These are phyloP conservation scores for Cremastobaeus sp. DNA, from an alignment of 2,888 invertebrate genomes.

Conservation along the genomic window DNA sequence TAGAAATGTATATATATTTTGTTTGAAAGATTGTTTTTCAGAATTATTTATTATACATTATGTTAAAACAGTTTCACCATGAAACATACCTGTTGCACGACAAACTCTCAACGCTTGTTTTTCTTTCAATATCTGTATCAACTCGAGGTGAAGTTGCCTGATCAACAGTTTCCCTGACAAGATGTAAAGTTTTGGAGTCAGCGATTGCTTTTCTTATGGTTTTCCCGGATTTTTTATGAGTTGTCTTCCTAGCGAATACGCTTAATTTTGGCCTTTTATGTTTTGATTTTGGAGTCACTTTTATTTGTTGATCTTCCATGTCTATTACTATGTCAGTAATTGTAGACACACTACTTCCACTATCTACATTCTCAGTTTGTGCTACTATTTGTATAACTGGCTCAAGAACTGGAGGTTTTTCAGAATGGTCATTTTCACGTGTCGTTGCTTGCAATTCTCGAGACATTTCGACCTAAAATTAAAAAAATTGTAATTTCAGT, in stretches of 20 bases:
- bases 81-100: constrained; percentile 28
- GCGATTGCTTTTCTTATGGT: constrained; percentile 62
- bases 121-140: constrained; percentile 19
- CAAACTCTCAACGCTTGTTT: constrained; percentile 33
- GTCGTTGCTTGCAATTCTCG: constrained; percentile 56
- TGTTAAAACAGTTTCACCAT: background rate
- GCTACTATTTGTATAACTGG: constrained; percentile 70
- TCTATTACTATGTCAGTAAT: constrained; percentile 69
- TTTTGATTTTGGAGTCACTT: constrained; percentile 66
- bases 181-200: too few species aligned
- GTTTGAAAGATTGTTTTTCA: too few species aligned
- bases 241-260: constrained; percentile 27
- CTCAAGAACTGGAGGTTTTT: constrained; percentile 62
- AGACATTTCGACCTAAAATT: constrained; percentile 52
- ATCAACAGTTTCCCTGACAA: constrained; percentile 26
- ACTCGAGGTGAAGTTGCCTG: constrained; percentile 27
- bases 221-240: constrained; percentile 25
- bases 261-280: constrained; percentile 19
- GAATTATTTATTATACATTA: background rate
- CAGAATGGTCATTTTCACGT: constrained; percentile 18
- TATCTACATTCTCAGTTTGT: constrained; percentile 63
- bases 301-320: constrained; percentile 67
- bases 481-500: background rate
- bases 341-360: constrained; percentile 62
- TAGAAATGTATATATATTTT: constrained; percentile 32